phyloP scores from a whole-genome alignment of 2,113 vertebrate species.

The Myrmophylax atrothorax region DNA sequence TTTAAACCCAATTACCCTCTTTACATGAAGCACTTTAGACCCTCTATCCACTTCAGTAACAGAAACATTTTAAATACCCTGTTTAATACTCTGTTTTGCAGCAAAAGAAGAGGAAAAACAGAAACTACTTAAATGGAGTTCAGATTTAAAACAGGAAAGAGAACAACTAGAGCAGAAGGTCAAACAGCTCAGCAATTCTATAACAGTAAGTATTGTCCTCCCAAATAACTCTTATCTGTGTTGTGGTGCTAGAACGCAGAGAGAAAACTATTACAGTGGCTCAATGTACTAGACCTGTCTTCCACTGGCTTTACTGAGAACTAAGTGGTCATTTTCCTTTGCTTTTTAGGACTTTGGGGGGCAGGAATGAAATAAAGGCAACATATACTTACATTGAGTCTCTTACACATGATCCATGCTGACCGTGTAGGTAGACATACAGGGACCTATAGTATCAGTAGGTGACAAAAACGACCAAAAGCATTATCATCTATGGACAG shows the following conservation, averaged over 20 bases:
- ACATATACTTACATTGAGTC: not conserved
- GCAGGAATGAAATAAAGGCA: not conserved
- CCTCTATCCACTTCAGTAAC: not conserved
- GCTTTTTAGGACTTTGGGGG: not conserved
- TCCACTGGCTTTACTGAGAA: not conserved
- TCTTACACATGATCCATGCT: not conserved
- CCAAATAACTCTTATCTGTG: not conserved
- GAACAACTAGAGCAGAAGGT: slow-evolving; percentile 96
- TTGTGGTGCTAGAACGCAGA: not conserved
- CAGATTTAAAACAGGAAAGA: slow-evolving; percentile 94
- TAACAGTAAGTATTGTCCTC: slow-evolving; percentile 83
- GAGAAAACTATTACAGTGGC: not conserved
- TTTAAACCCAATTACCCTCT: not conserved
- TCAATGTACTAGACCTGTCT: not conserved
- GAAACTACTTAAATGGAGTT: slow-evolving; percentile 97
- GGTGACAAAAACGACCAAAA: not conserved
- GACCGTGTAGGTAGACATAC: not conserved
- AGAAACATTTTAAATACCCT: not conserved
- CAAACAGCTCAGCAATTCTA: slow-evolving; percentile 95
- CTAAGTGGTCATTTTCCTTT: not conserved
- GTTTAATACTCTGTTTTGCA: slow-evolving; percentile 51
- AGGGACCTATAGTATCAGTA: not conserved
- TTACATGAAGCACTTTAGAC: not conserved
- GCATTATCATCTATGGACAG: not conserved
- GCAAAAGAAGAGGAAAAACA: slow-evolving; percentile 99